These are phyloP conservation scores for Isaurus tuberculatus DNA, from an alignment of 92 coral and sea anemone species.

Conservation along the genomic window DNA sequence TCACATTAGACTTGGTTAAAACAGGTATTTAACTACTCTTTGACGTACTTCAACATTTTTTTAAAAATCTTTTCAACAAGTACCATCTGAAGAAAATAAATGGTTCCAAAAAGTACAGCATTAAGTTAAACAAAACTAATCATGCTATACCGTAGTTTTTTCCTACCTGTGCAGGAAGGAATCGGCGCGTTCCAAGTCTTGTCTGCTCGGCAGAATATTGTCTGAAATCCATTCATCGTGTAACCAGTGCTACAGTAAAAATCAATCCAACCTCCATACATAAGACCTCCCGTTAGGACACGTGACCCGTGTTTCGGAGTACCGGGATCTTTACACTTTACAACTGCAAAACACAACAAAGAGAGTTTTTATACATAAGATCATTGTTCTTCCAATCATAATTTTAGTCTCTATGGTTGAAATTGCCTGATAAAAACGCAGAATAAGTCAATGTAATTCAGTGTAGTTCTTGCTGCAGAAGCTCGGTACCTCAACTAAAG, in stretches of 20 bases:
- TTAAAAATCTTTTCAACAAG: too few relatives aligned
- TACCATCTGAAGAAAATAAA: neutral
- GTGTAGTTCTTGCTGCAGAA: too few relatives aligned
- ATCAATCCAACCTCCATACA: slow-evolving; percentile 36
- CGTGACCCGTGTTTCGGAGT: slow-evolving; percentile 49
- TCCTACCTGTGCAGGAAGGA: slow-evolving; percentile 56
- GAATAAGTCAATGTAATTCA: too few relatives aligned
- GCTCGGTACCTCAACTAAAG: too few relatives aligned
- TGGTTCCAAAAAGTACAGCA: neutral
- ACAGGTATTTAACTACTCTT: too few relatives aligned
- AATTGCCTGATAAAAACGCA: too few relatives aligned
- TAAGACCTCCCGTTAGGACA: neutral
- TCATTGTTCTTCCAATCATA: too few relatives aligned
- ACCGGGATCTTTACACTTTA: slow-evolving; percentile 58
- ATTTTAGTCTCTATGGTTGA: too few relatives aligned
- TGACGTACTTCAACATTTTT: too few relatives aligned
- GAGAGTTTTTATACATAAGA: neutral
- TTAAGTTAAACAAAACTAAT: too few relatives aligned
- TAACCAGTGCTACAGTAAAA: slow-evolving; percentile 41
- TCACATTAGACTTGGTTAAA: too few relatives aligned
- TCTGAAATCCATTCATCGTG: slow-evolving; percentile 16
- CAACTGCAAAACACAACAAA: slow-evolving; percentile 30
- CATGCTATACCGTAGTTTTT: too few relatives aligned
- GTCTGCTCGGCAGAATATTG: slow-evolving; percentile 44
- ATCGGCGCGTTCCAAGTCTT: slow-evolving; percentile 42